phyloP scores from a whole-genome alignment of 2,888 invertebrate genomes.

The Himalopsyche anomala region DNA sequence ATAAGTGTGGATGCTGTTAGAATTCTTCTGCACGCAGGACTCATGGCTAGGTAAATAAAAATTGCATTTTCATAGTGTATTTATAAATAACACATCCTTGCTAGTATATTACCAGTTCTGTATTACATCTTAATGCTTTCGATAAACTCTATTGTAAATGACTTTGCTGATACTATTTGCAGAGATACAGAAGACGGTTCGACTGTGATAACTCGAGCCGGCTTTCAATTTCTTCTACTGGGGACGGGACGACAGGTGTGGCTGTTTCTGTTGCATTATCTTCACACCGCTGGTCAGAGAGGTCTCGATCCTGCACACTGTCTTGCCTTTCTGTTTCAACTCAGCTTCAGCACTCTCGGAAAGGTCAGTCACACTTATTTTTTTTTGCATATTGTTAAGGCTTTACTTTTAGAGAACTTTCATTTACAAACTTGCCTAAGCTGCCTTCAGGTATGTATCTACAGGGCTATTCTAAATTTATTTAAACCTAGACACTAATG shows the following conservation, averaged over 20 bases:
- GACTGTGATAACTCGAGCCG: slow-evolving; percentile 93
- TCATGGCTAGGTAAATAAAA: slow-evolving; percentile 86
- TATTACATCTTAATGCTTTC: no score
- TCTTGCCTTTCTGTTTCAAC: slow-evolving; percentile 95
- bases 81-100: no score
- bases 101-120: no score
- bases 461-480: no score
- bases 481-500: no score
- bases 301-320: slow-evolving; percentile 94
- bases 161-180: slow-evolving; percentile 65
- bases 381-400: no score
- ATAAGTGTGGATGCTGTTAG: slow-evolving; percentile 96
- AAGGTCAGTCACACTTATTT: slow-evolving; percentile 76
- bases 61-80: slow-evolving; percentile 66
- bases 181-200: slow-evolving; percentile 89
- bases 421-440: no score
- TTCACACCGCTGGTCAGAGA: slow-evolving; percentile 93
- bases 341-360: slow-evolving; percentile 95
- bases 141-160: slow-evolving; percentile 56
- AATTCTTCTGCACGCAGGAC: slow-evolving; percentile 93
- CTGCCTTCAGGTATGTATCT: no score
- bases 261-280: slow-evolving; percentile 97
- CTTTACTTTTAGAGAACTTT: no score
- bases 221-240: slow-evolving; percentile 97
- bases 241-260: slow-evolving; percentile 97